Base-by-base conservation (phyloP, 2,888 invertebrate species). In the Cheilosia pagana region DNA sequence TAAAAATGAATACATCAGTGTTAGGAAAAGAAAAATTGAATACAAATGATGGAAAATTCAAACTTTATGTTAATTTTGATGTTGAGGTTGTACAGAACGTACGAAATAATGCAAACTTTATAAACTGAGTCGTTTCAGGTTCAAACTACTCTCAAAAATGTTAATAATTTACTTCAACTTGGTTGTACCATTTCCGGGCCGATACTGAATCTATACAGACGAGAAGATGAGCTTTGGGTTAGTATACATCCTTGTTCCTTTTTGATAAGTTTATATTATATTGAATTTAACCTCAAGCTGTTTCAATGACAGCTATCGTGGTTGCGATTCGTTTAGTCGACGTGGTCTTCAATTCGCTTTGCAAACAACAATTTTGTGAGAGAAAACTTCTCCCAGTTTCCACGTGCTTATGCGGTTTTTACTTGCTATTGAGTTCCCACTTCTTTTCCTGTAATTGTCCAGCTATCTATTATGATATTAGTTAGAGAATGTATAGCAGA, bases 61-160 rank as follows among this genome's bases (percentile, higher is more conserved):
- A 93, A 50, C 92, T 96, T 2, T 91, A 92, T 48, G 92, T 95
- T 45, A 96, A 96, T 90, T 96, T 96, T 87, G 94, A 95, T 87
- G 43, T 60, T 19, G 82, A 87, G 68, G 88, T 87, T 39, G 31
- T 10, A 45, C 14, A 41, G n/a, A 19, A 23, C 23, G 0, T 8
- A 14, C 12, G 12, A 12, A 35, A 12, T 35, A 16, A 14, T 31
- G 1, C 12, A 28, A 57, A 50, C 16, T 3, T 28, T 48, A 3
- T 7, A 45, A 23, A 41, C 16, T n/a, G 0, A 52, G 1, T 35
- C 2, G 8, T 75, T 90, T 50, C 90, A 95, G 94, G 92, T 98
- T 48, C 94, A 93, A 52, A 94, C 94, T 87, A 93, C 96, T 16
- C 91, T 98, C n/a, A 94, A 95, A 67, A 98, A 98, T 92, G 95